Evolutionary conservation across 1,140 invertebrate species (phyloP), one percentile per base, ranked within the genome.

Genomic region (Brachionus calyciflorus): DNA sequence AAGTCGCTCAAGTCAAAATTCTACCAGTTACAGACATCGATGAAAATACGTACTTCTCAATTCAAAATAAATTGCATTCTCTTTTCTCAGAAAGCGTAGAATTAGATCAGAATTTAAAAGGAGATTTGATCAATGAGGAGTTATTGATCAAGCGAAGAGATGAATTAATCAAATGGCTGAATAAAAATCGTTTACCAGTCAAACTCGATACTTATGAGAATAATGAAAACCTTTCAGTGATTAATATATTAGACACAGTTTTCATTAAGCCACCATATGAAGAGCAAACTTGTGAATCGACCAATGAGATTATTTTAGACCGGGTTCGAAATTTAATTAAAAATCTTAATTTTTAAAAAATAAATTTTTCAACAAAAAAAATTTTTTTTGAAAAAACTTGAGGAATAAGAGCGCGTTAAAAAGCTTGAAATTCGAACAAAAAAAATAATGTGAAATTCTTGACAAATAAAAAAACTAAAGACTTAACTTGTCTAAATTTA

Each of bases 261-360:
- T 37, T 26, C n/a, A 55, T 73, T 6, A n/a, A 24, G 28, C 30
- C 69, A 17, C 69, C 69, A 19, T 73, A 51, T 41, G 46, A 19
- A 51, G 46, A 49, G 17, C 14, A 51, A 37, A 37, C 40, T 24
- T 73, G 69, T 41, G 69, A 73, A 41, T 73, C 69, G 12, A 73
- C 69, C 1, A 73, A 73, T 17, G 69, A 73, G 19, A 73, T 73
- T 51, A 55, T 73, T 37, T 55, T 73, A 14, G 69, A 73, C 24
- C 33, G 41, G 51, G 69, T 73, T 7, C 37, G 69, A 49, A 73
- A 51, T 73, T 73, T 73, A 19, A 21, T 49, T 14, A 49, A 30
- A 51, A 41, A 51, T 19, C 51, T 73, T 26, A 49, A 60, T n/a
- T n/a, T n/a, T n/a, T 17, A 7, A 14, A 19, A 6, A 65, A 65